Evolutionary conservation across 2,113 vertebrate genomes (phyloP).

Genomic region (Pterocles burchelli): DNA sequence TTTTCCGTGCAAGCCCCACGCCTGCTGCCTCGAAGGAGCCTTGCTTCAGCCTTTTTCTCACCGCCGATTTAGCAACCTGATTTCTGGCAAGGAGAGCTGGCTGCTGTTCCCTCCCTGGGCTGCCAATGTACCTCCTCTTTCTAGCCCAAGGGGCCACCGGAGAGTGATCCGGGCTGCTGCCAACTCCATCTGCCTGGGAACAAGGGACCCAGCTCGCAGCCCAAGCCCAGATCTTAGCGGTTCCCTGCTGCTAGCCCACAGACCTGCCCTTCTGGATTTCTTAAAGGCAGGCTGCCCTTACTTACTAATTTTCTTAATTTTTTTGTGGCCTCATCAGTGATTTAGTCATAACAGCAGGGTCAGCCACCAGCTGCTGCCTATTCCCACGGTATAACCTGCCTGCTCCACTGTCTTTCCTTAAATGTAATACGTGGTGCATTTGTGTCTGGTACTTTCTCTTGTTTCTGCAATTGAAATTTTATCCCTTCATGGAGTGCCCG

Average conservation of each 20-base stretch:
- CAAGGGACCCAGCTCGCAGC: not conserved
- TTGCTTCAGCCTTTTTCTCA: not conserved
- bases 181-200: slow-evolving; percentile 21
- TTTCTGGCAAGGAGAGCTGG: slow-evolving; percentile 14
- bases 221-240: not conserved
- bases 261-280: not conserved
- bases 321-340: not conserved
- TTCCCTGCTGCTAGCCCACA: not conserved
- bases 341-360: not conserved
- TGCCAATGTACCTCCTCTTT: slow-evolving; percentile 16
- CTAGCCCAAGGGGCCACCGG: not conserved
- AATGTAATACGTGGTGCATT: slow-evolving; percentile 28
- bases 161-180: not conserved
- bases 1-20: fast-evolving
- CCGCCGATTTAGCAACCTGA: not conserved
- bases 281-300: not conserved
- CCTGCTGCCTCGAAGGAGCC: not conserved
- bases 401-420: not conserved
- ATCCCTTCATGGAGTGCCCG: slow-evolving; percentile 36
- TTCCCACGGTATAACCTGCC: slow-evolving; percentile 68
- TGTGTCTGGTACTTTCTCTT: slow-evolving; percentile 60
- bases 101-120: not conserved
- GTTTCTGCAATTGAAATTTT: slow-evolving; percentile 62
- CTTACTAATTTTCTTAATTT: slow-evolving; percentile 9
- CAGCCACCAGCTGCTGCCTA: slow-evolving; percentile 53